Evolutionary conservation across 37 sponge, comb jelly and placozoan species (phyloP).

Genomic region (Diacarnus erythraeanus): DNA sequence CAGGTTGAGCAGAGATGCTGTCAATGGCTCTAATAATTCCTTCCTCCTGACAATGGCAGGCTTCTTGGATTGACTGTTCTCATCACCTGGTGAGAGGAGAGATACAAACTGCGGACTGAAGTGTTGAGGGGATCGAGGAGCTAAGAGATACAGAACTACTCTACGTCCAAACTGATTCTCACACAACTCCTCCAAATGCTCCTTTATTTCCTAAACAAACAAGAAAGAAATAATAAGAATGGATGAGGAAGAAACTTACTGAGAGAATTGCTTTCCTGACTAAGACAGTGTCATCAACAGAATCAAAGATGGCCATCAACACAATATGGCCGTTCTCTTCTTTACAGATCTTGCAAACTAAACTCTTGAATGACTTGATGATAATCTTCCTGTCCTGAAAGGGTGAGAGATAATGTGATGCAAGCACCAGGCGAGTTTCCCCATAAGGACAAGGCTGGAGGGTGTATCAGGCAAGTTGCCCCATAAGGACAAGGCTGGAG

Average conservation of each 20-base stretch:
- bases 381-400: constrained; percentile 90
- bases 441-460: no score
- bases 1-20: constrained; percentile 43
- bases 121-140: constrained; percentile 57
- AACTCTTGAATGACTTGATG: constrained; percentile 84
- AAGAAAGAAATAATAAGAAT: neutral
- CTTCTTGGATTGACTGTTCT: constrained; percentile 79
- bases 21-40: constrained; percentile 62
- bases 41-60: constrained; percentile 11
- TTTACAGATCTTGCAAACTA: constrained; percentile 84
- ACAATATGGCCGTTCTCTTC: constrained; percentile 91
- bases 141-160: constrained; percentile 81
- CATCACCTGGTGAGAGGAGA: constrained; percentile 76
- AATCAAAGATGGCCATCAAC: constrained; percentile 87
- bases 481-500: no score
- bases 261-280: constrained; percentile 78
- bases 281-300: constrained; percentile 95
- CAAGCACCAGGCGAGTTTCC: no score
- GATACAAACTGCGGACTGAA: constrained; percentile 69
- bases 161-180: constrained; percentile 65
- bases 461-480: no score
- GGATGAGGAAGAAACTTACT: constrained; percentile 20
- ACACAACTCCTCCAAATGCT: constrained; percentile 56
- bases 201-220: constrained; percentile 60
- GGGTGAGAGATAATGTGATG: no score